A percentile compares a stretch with the other conserved stretches of the same genome.
phyloP scores from a whole-genome alignment of 2,888 invertebrate genomes.

The Diaperis boleti region DNA sequence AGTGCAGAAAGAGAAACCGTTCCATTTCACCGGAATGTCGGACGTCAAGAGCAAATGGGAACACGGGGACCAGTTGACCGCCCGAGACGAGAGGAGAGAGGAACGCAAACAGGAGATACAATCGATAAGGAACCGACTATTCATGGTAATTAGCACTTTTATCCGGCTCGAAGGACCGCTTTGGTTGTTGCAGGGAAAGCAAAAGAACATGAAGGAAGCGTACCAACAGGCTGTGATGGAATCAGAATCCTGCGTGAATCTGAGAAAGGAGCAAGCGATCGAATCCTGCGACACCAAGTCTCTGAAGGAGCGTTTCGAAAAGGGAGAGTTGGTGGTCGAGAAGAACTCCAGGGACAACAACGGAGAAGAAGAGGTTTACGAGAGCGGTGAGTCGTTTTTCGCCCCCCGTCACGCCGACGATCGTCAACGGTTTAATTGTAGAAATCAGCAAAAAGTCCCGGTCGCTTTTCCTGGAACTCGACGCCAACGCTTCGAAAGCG shows the following conservation, averaged over 20 bases:
- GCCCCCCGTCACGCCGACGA: neutral
- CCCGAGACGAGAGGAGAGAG: constrained; percentile 78
- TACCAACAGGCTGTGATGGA: constrained; percentile 91
- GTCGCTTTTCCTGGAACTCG: constrained; percentile 86
- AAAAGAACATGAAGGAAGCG: constrained; percentile 90
- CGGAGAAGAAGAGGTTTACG: constrained; percentile 82
- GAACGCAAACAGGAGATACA: constrained; percentile 91
- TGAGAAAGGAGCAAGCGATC: constrained; percentile 67
- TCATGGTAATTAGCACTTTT: constrained; percentile 72
- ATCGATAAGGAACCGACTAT: constrained; percentile 85
- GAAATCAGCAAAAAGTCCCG: constrained; percentile 90
- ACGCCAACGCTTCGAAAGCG: constrained; percentile 78
- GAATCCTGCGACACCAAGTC: constrained; percentile 69
- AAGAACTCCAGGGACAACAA: constrained; percentile 68
- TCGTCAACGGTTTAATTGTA: constrained; percentile 62
- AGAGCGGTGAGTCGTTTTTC: constrained; percentile 78
- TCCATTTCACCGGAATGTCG: constrained; percentile 85
- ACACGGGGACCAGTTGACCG: constrained; percentile 71
- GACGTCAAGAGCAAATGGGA: constrained; percentile 89
- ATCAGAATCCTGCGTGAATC: constrained; percentile 73
- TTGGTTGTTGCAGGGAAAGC: constrained; percentile 81
- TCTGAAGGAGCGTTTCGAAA: constrained; percentile 82
- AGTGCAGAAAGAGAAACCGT: constrained; percentile 78
- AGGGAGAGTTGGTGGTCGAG: constrained; percentile 76
- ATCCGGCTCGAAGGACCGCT: no score